Conservation (phyloP, 2,113 vertebrate species). For the Vanacampus margaritifer region DNA sequence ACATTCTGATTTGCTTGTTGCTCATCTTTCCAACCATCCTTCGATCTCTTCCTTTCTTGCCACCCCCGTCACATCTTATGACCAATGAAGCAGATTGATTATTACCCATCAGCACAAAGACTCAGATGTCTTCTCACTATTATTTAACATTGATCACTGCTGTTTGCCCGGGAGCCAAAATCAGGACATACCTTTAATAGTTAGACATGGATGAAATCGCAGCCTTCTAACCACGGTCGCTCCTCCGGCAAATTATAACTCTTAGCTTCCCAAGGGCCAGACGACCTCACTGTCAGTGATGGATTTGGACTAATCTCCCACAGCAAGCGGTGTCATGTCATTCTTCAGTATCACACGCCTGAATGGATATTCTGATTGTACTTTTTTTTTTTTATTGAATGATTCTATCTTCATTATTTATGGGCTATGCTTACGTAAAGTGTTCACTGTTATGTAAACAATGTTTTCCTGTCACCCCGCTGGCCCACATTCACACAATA, state of each 20-base stretch:
- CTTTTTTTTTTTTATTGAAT: not conserved
- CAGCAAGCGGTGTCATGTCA: conserved; percentile 8
- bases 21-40: conserved; percentile 16
- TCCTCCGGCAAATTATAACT: conserved; percentile 6
- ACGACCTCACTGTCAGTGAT: conserved; percentile 12
- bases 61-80: conserved; percentile 29
- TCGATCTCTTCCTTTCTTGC: conserved; percentile 13
- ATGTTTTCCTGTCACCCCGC: not conserved
- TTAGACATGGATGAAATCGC: conserved; percentile 12
- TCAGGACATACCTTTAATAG: not conserved
- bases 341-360: conserved; percentile 3
- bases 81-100: conserved; percentile 36
- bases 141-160: conserved; percentile 7
- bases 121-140: conserved; percentile 19
- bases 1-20: conserved; percentile 33
- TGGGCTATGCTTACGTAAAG: not conserved
- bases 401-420: not conserved
- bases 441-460: not conserved
- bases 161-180: conserved; percentile 14
- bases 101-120: conserved; percentile 45
- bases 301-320: conserved; percentile 14
- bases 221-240: conserved; percentile 5
- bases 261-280: conserved; percentile 11
- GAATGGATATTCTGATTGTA: not conserved
- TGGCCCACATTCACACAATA: not conserved